Percentiles rank a stretch among this genome's conserved stretches.
Evolutionary conservation across 2,888 invertebrate species (phyloP).

Genomic region (Drosophila leonis): DNA sequence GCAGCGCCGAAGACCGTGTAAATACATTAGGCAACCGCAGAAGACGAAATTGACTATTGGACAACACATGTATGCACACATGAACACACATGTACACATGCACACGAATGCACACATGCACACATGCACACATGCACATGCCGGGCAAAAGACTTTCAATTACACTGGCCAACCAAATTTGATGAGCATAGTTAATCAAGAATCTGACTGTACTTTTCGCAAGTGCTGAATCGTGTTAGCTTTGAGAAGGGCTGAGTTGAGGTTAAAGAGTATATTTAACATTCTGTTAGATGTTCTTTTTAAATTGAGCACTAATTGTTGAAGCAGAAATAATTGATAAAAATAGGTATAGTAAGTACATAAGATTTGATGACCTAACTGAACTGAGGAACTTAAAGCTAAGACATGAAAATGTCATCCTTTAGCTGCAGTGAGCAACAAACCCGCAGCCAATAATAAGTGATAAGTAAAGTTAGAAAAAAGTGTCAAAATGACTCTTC

Average conservation of each 20-base stretch:
- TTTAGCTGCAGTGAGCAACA: too few species aligned
- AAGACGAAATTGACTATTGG: slow-evolving; percentile 11
- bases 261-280: background rate
- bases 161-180: background rate
- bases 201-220: background rate
- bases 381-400: too few species aligned
- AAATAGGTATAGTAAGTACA: too few species aligned
- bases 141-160: background rate
- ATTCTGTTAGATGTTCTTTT: too few species aligned
- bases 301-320: too few species aligned
- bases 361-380: too few species aligned
- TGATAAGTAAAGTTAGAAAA: too few species aligned
- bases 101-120: too few species aligned
- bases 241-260: background rate
- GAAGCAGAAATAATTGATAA: too few species aligned
- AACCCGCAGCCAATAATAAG: too few species aligned
- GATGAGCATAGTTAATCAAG: background rate
- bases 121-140: background rate
- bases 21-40: slow-evolving; percentile 46
- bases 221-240: background rate
- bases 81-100: background rate
- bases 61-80: background rate
- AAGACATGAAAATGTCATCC: too few species aligned
- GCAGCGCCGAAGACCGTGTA: slow-evolving; percentile 8
- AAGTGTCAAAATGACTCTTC: too few species aligned